These are phyloP conservation scores for Scomberomorus guttatus DNA, from an alignment of 2,797 vertebrate species.

Conservation along the genomic window DNA sequence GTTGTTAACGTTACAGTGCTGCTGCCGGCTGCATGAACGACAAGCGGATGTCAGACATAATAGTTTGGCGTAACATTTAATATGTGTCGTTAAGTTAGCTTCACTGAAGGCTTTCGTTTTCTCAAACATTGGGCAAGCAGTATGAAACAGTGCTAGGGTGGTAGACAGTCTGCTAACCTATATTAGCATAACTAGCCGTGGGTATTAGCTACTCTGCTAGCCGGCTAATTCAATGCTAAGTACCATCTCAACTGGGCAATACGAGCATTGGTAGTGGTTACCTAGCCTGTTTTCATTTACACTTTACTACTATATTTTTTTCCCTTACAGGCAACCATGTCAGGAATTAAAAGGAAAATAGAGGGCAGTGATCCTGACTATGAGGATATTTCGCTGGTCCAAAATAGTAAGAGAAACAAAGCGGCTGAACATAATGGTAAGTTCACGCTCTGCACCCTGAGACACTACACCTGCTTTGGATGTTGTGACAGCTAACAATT, in stretches of 20 bases:
- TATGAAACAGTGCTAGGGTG: conserved; percentile 9
- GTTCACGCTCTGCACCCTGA: conserved; percentile 22
- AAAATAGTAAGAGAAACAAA: conserved; percentile 93
- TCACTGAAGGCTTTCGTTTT: fast-evolving
- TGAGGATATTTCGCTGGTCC: conserved; percentile 91
- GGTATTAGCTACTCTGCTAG: conserved; percentile 30
- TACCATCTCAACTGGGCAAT: conserved; percentile 15
- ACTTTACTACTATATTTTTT: background rate
- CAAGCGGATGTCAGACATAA: background rate
- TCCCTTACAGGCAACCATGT: conserved; percentile 85
- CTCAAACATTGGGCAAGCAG: background rate
- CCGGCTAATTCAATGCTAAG: conserved; percentile 56
- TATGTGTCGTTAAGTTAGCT: background rate
- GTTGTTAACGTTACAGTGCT: conserved; percentile 44
- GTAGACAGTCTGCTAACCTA: conserved; percentile 1
- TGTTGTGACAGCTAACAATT: conserved; percentile 18
- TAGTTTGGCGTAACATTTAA: fast-evolving
- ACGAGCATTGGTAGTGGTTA: background rate
- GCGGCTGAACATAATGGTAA: conserved; percentile 93
- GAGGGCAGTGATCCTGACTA: conserved; percentile 97
- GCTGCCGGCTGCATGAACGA: conserved; percentile 25
- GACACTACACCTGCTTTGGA: conserved; percentile 22
- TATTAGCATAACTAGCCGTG: conserved; percentile 43
- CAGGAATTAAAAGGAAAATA: conserved; percentile 95
- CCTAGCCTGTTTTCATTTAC: background rate